A percentile compares a stretch with the other conserved stretches of the same genome.
phyloP scores from a whole-genome alignment of 2,113 vertebrate genomes.

The Sylvietta virens region DNA sequence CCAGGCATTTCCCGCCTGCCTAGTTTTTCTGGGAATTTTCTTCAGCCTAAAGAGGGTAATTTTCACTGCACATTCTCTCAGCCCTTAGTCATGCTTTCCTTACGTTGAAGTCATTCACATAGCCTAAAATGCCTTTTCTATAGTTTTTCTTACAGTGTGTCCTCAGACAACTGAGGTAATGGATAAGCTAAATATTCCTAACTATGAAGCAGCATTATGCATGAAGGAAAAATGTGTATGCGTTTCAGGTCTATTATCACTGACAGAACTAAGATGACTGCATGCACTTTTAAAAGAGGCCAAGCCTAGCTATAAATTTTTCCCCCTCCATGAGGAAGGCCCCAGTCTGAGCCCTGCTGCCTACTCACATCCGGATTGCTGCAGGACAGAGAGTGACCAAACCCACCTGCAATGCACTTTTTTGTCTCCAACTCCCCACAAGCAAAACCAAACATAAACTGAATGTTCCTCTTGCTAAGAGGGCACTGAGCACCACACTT shows the following conservation, averaged over 20 bases:
- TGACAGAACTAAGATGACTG: neutral
- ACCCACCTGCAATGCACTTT: neutral
- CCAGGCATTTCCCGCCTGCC: slow-evolving; percentile 70
- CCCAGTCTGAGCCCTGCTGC: neutral
- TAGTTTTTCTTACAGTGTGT: slow-evolving; percentile 42
- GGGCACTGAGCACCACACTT: neutral
- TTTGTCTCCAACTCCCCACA: neutral
- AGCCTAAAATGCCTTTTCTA: slow-evolving; percentile 48
- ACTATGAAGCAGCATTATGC: slow-evolving; percentile 38
- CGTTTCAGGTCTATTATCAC: neutral
- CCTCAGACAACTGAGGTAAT: slow-evolving; percentile 57
- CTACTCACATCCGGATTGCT: neutral
- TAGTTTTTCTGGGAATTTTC: slow-evolving; percentile 77
- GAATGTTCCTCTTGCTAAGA: neutral
- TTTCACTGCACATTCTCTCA: slow-evolving; percentile 56
- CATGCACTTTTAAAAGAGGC: neutral
- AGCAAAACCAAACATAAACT: neutral
- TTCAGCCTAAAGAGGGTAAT: slow-evolving; percentile 49
- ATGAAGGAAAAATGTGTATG: neutral
- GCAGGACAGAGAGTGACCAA: neutral
- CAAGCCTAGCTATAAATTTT: neutral
- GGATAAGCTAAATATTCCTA: slow-evolving; percentile 55
- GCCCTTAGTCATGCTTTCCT: slow-evolving; percentile 75
- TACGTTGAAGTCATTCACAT: slow-evolving; percentile 49
- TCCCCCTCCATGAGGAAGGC: neutral